phyloP scores from a whole-genome alignment of 2,888 invertebrate species.

The Carterocephalus palaemon region DNA sequence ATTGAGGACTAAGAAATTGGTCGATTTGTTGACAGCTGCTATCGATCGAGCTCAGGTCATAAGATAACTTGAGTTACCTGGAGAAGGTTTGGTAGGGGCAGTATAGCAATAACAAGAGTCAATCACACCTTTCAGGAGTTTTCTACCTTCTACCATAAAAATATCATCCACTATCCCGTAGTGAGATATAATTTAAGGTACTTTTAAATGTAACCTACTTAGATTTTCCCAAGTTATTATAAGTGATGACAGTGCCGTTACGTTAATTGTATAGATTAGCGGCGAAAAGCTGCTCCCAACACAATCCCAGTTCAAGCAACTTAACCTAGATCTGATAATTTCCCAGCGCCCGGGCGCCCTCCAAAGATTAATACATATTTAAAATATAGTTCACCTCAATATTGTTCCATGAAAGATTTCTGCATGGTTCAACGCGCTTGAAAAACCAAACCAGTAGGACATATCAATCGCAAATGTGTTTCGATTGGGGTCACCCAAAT shows the following conservation, averaged over 20 bases:
- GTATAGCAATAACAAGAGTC: too few relatives aligned
- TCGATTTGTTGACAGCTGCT: too few relatives aligned
- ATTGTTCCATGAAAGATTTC: conserved; percentile 13
- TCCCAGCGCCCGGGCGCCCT: not conserved
- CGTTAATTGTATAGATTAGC: not conserved
- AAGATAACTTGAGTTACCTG: too few relatives aligned
- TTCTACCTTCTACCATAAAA: too few relatives aligned
- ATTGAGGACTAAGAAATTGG: too few relatives aligned
- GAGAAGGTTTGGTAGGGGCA: too few relatives aligned
- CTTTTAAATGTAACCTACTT: too few relatives aligned
- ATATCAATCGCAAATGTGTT: conserved; percentile 10
- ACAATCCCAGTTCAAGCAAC: conserved; percentile 1
- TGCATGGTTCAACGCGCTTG: conserved; percentile 12
- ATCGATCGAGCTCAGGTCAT: too few relatives aligned
- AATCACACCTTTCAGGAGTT: too few relatives aligned
- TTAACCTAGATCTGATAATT: conserved; percentile 15
- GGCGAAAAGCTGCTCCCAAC: not conserved
- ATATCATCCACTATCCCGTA: too few relatives aligned
- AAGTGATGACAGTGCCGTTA: not conserved
- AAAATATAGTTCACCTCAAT: conserved; percentile 2
- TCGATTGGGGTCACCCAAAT: conserved; percentile 23
- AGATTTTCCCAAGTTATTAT: too few relatives aligned
- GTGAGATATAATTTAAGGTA: too few relatives aligned
- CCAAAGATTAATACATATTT: not conserved
- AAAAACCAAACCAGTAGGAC: conserved; percentile 13